Conservation (phyloP, 2,888 invertebrate genomes). For the Cryptus armator region DNA sequence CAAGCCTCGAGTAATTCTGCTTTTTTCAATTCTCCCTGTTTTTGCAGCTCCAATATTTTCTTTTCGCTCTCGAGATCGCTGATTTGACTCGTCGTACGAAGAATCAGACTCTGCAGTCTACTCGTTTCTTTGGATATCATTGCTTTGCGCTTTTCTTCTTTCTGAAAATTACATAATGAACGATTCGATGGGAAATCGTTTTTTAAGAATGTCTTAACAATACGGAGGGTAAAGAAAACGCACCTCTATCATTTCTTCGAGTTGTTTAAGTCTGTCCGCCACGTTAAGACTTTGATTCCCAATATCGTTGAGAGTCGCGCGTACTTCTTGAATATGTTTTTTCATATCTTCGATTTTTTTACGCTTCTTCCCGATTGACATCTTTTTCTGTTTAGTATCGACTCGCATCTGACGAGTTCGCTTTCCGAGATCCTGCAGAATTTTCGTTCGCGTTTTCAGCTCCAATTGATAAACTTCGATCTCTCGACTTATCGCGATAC, state of each 20-base stretch:
- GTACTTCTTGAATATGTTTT: slow-evolving; percentile 85
- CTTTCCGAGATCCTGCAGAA: slow-evolving; percentile 69
- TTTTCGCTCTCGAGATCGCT: slow-evolving; percentile 76
- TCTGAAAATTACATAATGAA: slow-evolving; percentile 70
- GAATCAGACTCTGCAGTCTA: slow-evolving; percentile 75
- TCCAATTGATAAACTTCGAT: slow-evolving; percentile 85
- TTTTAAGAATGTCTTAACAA: neutral
- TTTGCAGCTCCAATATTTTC: slow-evolving; percentile 74
- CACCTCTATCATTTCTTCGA: slow-evolving; percentile 88
- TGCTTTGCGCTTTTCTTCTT: slow-evolving; percentile 79
- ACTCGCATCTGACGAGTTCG: slow-evolving; percentile 69
- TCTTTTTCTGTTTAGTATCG: slow-evolving; percentile 69
- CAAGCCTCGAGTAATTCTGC: slow-evolving; percentile 72
- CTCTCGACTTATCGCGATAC: slow-evolving; percentile 80
- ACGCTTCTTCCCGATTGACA: slow-evolving; percentile 66
- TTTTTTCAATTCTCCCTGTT: slow-evolving; percentile 75
- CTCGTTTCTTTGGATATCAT: slow-evolving; percentile 75
- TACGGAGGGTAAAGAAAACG: slow-evolving; percentile 36
- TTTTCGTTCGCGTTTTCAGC: slow-evolving; percentile 78
- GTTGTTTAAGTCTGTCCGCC: slow-evolving; percentile 87
- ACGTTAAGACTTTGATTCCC: slow-evolving; percentile 86
- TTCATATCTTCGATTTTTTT: slow-evolving; percentile 70
- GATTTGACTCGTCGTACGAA: slow-evolving; percentile 71
- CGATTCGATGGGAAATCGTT: neutral
- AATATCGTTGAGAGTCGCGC: slow-evolving; percentile 86